Conservation (phyloP, 2,797 vertebrate species). For the Brachymystax lenok region DNA sequence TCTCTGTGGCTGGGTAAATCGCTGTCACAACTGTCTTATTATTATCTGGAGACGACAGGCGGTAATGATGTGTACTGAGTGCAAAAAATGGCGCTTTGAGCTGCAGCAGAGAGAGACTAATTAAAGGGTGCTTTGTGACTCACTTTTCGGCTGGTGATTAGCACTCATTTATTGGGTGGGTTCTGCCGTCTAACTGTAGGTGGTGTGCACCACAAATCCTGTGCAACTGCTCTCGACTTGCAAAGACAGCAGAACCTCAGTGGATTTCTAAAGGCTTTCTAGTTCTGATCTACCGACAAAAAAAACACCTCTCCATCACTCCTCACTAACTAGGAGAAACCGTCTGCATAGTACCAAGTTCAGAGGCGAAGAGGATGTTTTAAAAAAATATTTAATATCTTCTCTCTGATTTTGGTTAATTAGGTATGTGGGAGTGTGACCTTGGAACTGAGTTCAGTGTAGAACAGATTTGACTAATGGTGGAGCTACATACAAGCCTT, state of each 20-base stretch:
- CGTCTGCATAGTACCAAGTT: constrained; percentile 46
- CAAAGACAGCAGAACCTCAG: constrained; percentile 40
- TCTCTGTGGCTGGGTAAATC: constrained; percentile 43
- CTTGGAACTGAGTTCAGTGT: constrained; percentile 64
- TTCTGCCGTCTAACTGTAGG: constrained; percentile 63
- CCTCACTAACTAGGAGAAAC: constrained; percentile 59
- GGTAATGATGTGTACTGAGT: constrained; percentile 62
- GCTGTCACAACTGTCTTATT: constrained; percentile 61
- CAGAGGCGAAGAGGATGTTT: constrained; percentile 58
- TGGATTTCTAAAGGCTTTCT: constrained; percentile 26
- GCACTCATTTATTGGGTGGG: constrained; percentile 58
- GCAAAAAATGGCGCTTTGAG: constrained; percentile 54
- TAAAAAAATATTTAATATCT: constrained; percentile 55
- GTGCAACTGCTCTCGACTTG: constrained; percentile 42
- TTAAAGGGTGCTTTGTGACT: constrained; percentile 75
- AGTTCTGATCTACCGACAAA: constrained; percentile 37
- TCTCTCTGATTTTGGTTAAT: constrained; percentile 69
- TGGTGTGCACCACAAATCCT: constrained; percentile 49
- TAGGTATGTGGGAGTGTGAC: constrained; percentile 59
- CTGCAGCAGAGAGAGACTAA: constrained; percentile 61
- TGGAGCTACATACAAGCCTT: constrained; percentile 41
- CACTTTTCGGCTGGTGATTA: constrained; percentile 72
- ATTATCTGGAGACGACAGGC: constrained; percentile 67
- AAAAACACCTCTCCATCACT: constrained; percentile 44
- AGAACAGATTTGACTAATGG: constrained; percentile 62